Evolutionary conservation across 2,888 invertebrate genomes (phyloP), one percentile per base, ranked within the genome.

Genomic region (Latrodectus hesperus): DNA sequence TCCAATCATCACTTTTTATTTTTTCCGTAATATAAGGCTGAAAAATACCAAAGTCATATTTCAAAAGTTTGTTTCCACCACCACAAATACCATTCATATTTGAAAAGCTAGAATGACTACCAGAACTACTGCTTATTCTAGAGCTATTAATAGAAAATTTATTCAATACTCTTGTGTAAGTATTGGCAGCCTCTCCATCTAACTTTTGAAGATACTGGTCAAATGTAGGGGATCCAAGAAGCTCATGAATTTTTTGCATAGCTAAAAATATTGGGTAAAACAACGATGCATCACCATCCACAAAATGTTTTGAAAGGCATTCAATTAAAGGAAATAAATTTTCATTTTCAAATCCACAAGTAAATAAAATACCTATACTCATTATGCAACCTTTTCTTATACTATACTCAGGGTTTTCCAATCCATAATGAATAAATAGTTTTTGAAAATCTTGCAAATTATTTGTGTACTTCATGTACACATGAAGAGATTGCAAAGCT

Each of bases 1-100:
- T 92, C 92, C 94, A 94, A 90, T 95, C 94, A 60, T 94, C 92
- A 89, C 93, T 92, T 84, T 91, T 91, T 4, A 93, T 91, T 89
- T 92, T 91, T 55, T 91, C 91, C 90, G 92, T 92, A 16, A 93
- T 90, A 83, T 92, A 91, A 90, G 91, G 91, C 89, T 93, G 93
- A 78, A 93, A 91, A 53, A 93, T 91, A 16, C 93, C 93, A 90
- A 92, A 93, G 88, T 91, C 90, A 65, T 90, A 73, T 22, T 84
- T 84, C 14, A 82, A 16, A 10, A 83, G 70, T 49, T 88, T 88
- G 60, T 77, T 87, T 12, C n/a, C 26, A 49, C 60, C 53, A 12
- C 73, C 55, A 26, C 60, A 26, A 55, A 80, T 14, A 9, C 84
- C 84, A 72, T 88, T 88, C n/a, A 80, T 1, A n/a, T 88, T 79